Conservation (phyloP, 2,888 invertebrate genomes). For the Chrysopilus asiliformis region DNA sequence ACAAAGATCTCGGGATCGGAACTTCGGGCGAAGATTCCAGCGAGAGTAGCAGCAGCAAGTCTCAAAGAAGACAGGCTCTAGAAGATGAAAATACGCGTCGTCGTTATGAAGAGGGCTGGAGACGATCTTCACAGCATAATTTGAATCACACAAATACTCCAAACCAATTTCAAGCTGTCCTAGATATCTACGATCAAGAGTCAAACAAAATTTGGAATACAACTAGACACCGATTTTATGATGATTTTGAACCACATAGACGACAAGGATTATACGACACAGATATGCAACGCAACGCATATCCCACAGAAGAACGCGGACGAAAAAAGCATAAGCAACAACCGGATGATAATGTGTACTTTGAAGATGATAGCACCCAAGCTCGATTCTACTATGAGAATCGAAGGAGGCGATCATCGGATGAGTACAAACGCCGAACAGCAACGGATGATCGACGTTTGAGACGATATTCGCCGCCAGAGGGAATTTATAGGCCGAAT, state of each 20-base stretch:
- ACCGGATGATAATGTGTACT: conserved; percentile 13
- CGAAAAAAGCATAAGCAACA: conserved; percentile 1
- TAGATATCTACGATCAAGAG: conserved; percentile 54
- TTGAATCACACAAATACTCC: conserved; percentile 28
- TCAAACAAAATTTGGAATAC: conserved; percentile 17
- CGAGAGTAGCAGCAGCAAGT: conserved; percentile 64
- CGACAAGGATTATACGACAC: conserved; percentile 9
- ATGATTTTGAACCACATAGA: conserved; percentile 16
- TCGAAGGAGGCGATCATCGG: conserved; percentile 34
- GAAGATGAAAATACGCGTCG: conserved; percentile 45
- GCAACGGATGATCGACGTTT: conserved; percentile 19
- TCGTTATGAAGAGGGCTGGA: conserved; percentile 56
- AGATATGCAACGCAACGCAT: conserved; percentile 7
- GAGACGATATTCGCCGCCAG: conserved; percentile 37
- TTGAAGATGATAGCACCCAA: conserved; percentile 14
- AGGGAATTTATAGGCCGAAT: conserved; percentile 34
- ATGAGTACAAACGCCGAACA: conserved; percentile 9
- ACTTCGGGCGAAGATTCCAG: conserved; percentile 77
- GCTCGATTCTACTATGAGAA: conserved; percentile 5
- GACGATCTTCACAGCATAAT: conserved; percentile 45
- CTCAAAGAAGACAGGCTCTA: conserved; percentile 47
- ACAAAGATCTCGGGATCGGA: conserved; percentile 67
- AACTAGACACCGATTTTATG: conserved; percentile 17
- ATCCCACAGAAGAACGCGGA: conserved; percentile 4
- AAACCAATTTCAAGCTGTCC: conserved; percentile 47